phyloP scores from a whole-genome alignment of 2,113 vertebrate genomes.

The Crotalus horridus region DNA sequence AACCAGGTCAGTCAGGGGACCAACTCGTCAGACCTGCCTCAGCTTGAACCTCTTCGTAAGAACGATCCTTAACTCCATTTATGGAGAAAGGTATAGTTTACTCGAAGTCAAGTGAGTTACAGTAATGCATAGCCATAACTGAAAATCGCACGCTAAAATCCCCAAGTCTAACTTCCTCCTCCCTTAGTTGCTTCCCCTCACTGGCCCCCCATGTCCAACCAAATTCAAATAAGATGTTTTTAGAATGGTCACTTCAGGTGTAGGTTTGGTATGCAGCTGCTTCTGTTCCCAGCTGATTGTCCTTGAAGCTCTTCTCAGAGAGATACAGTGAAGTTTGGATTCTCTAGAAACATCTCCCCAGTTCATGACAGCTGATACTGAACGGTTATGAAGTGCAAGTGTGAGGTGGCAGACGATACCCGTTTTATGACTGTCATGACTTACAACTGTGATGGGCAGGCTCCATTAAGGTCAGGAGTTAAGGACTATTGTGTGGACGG shows the following conservation, averaged over 20 bases:
- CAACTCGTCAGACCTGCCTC: neutral
- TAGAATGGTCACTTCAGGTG: neutral
- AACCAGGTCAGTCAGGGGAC: neutral
- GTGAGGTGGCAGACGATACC: neutral
- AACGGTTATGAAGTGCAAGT: neutral
- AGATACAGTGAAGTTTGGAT: neutral
- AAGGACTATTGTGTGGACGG: neutral
- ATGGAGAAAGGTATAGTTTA: neutral
- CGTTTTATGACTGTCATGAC: neutral
- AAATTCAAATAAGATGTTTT: neutral
- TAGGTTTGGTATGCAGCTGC: neutral
- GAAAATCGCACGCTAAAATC: neutral
- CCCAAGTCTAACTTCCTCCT: neutral
- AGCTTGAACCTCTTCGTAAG: neutral
- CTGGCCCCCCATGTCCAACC: neutral
- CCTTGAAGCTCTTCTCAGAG: neutral
- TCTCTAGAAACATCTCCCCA: neutral
- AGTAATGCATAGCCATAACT: neutral
- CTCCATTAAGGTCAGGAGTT: neutral
- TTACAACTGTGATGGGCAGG: neutral
- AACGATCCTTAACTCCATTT: neutral
- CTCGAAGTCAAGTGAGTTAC: neutral
- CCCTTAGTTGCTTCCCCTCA: neutral
- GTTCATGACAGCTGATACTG: too few species aligned
- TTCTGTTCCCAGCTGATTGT: neutral